Conservation (phyloP, 2,888 invertebrate genomes). For the Meiosimyza decipiens region DNA sequence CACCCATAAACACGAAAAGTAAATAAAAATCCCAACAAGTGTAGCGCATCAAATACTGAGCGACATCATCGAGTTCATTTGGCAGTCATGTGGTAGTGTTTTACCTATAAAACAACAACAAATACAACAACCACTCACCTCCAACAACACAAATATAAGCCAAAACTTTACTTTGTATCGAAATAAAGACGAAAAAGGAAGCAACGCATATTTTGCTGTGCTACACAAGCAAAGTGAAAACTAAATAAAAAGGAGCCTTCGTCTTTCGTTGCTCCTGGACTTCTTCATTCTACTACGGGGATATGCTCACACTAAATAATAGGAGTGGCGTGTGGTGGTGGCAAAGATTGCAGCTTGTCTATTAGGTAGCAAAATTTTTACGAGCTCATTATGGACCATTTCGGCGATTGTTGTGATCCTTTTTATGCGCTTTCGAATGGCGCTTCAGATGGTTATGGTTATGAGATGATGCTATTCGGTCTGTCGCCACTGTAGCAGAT, state of each 20-base stretch:
- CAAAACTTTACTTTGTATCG: not conserved
- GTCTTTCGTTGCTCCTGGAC: not conserved
- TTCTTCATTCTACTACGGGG: not conserved
- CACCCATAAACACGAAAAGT: too few species aligned
- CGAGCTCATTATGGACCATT: slow-evolving; percentile 68
- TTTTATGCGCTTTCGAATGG: slow-evolving; percentile 67
- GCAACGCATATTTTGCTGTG: slow-evolving; percentile 4
- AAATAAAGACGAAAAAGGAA: not conserved
- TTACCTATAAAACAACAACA: not conserved
- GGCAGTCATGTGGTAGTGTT: not conserved
- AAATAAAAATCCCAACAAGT: too few species aligned
- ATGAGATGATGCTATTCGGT: slow-evolving; percentile 57
- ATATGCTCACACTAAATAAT: not conserved
- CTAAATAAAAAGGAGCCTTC: not conserved
- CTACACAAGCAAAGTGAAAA: slow-evolving; percentile 6
- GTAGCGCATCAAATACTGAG: not conserved
- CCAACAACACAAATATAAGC: not conserved
- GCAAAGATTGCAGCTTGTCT: slow-evolving; percentile 63
- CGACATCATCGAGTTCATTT: not conserved
- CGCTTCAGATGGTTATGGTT: slow-evolving; percentile 62
- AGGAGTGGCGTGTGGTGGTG: too few species aligned
- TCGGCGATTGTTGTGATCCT: slow-evolving; percentile 69
- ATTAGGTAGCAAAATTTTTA: slow-evolving; percentile 69
- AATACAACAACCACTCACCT: not conserved
- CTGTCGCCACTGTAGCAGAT: slow-evolving; percentile 46